Evolutionary conservation across 2,113 vertebrate genomes (phyloP).

Genomic region (Elaphurus davidianus): DNA sequence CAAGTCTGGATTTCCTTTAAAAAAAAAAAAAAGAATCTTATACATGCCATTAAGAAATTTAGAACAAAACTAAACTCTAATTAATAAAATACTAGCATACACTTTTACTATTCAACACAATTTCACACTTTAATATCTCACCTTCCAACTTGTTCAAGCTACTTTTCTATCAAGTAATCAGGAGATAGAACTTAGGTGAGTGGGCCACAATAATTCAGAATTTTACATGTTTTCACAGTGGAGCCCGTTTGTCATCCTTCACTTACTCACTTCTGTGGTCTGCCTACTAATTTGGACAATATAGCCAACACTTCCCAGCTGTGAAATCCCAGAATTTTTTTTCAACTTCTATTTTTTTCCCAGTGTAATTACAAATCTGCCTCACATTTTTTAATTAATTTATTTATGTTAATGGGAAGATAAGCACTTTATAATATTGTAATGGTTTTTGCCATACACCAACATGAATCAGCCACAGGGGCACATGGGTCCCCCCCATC

Average conservation of each 20-base stretch:
- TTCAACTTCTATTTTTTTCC: not conserved
- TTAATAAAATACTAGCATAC: not conserved
- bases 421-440: not conserved
- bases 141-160: not conserved
- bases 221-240: not conserved
- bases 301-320: not conserved
- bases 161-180: not conserved
- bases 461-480: not conserved
- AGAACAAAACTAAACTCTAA: not conserved
- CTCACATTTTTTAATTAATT: not conserved
- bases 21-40: not conserved
- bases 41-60: not conserved
- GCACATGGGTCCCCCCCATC: not conserved
- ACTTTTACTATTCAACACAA: not conserved
- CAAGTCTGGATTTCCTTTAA: not conserved
- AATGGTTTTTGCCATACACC: not conserved
- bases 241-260: not conserved
- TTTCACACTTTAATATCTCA: not conserved
- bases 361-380: not conserved
- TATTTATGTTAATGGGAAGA: not conserved
- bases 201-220: not conserved
- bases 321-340: not conserved
- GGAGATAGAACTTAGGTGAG: too few relatives aligned
- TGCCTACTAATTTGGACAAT: not conserved
- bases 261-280: not conserved